Percentiles rank a stretch among this genome's conserved stretches.
Evolutionary conservation across 2,113 vertebrate genomes (phyloP).

Genomic region (Ascaphus truei): DNA sequence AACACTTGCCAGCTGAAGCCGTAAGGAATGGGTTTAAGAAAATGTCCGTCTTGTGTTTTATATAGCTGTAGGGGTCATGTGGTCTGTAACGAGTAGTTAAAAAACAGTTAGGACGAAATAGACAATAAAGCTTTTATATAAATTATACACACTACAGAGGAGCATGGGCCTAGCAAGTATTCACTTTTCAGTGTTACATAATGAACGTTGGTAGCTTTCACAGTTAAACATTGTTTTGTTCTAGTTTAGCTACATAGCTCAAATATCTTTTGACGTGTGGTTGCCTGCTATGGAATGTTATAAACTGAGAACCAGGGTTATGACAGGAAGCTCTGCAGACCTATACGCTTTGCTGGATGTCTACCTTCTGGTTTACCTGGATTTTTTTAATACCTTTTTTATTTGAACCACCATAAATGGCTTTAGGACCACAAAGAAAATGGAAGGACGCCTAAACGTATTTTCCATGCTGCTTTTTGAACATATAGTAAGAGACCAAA

Average conservation of each 20-base stretch:
- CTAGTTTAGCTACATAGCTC: slow-evolving; percentile 76
- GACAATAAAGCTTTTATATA: slow-evolving; percentile 8
- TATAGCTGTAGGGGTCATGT: too few species aligned
- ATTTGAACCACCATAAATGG: too few species aligned
- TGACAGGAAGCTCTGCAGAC: slow-evolving; percentile 70
- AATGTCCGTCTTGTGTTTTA: too few species aligned
- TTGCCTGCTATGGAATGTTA: slow-evolving; percentile 75
- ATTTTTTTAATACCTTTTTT: too few species aligned
- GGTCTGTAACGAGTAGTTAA: not conserved
- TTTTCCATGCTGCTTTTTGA: too few species aligned
- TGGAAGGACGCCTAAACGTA: too few species aligned
- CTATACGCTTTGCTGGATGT: too few species aligned
- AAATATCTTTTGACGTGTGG: slow-evolving; percentile 79
- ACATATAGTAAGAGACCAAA: too few species aligned
- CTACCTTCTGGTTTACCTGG: too few species aligned
- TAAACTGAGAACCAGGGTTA: slow-evolving; percentile 60
- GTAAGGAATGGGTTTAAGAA: too few species aligned
- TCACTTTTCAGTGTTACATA: not conserved
- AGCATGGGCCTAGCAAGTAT: fast-evolving
- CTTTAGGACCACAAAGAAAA: too few species aligned
- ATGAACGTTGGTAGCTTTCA: not conserved
- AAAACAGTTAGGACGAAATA: not conserved
- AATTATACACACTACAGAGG: fast-evolving
- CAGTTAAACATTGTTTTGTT: slow-evolving; percentile 45
- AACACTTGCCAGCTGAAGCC: too few species aligned